These are phyloP conservation scores for Phalloptychus januarius DNA, from an alignment of 2,797 vertebrate species.

Conservation along the genomic window DNA sequence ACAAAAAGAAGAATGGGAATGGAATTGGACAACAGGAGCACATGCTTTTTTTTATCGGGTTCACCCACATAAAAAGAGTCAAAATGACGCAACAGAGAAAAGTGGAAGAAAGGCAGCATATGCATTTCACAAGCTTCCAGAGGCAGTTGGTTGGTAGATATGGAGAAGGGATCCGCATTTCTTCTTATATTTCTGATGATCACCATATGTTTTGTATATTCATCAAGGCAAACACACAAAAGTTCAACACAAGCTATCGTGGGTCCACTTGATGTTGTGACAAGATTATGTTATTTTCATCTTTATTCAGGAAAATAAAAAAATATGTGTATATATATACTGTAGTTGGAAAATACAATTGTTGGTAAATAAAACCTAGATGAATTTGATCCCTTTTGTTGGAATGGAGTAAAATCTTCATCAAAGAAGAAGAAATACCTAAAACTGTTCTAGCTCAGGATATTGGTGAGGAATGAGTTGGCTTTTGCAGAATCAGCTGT, in stretches of 20 bases:
- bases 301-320: not conserved
- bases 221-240: no score
- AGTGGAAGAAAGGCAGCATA: not conserved
- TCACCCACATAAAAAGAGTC: not conserved
- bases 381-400: not conserved
- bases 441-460: slow-evolving; percentile 15
- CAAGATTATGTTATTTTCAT: not conserved
- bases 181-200: no score
- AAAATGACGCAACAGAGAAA: not conserved
- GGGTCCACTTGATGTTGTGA: not conserved
- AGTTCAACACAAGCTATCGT: no score
- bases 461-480: slow-evolving; percentile 45
- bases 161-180: not conserved
- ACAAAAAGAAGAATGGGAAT: not conserved
- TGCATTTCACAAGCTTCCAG: not conserved
- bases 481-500: slow-evolving; percentile 38
- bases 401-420: slow-evolving; percentile 30
- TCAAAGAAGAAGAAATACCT: slow-evolving; percentile 26
- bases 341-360: slow-evolving; percentile 30
- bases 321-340: no score
- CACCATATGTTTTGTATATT: no score
- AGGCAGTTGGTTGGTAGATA: not conserved
- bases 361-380: not conserved
- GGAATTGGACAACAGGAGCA: not conserved
- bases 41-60: not conserved